Percentiles rank a stretch among this genome's conserved stretches.
phyloP scores from a whole-genome alignment of 37 sponge, comb jelly and placozoan species.

The Beroe forskalii region DNA sequence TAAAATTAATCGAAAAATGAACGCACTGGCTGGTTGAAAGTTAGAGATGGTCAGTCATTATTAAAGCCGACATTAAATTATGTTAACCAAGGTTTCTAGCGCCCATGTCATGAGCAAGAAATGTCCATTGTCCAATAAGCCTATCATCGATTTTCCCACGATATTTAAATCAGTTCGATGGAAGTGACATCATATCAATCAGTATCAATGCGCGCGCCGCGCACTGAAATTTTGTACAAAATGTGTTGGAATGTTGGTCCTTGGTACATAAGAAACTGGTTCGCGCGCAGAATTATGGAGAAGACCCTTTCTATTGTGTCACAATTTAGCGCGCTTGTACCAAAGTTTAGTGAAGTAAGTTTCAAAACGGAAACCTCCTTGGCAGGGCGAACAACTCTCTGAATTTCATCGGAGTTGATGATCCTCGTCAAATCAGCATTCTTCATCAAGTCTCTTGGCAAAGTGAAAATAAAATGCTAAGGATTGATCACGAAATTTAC shows the following conservation, averaged over 20 bases:
- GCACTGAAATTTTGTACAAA: constrained; percentile 42
- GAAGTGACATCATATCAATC: too few species aligned
- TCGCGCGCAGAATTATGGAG: neutral
- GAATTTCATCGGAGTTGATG: constrained; percentile 98
- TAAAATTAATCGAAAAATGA: too few species aligned
- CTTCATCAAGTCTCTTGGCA: constrained; percentile 90
- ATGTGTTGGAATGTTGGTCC: neutral
- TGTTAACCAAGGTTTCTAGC: too few species aligned
- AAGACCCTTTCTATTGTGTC: neutral
- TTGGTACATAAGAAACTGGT: neutral
- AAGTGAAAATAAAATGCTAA: constrained; percentile 60
- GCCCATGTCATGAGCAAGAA: too few species aligned
- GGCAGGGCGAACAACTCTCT: constrained; percentile 78
- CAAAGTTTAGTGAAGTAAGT: too few species aligned
- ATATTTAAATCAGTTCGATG: neutral
- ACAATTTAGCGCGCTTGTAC: too few species aligned
- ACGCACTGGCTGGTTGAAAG: too few species aligned
- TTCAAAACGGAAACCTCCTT: constrained; percentile 76
- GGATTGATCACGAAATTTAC: neutral
- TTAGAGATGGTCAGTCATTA: too few species aligned
- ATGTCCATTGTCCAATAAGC: too few species aligned
- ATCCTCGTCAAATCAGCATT: constrained; percentile 88
- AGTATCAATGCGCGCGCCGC: constrained; percentile 48
- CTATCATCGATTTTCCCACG: too few species aligned
- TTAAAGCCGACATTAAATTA: too few species aligned